These are phyloP conservation scores for Hippocampus mohnikei DNA, from an alignment of 2,113 vertebrate species.

Conservation along the genomic window DNA sequence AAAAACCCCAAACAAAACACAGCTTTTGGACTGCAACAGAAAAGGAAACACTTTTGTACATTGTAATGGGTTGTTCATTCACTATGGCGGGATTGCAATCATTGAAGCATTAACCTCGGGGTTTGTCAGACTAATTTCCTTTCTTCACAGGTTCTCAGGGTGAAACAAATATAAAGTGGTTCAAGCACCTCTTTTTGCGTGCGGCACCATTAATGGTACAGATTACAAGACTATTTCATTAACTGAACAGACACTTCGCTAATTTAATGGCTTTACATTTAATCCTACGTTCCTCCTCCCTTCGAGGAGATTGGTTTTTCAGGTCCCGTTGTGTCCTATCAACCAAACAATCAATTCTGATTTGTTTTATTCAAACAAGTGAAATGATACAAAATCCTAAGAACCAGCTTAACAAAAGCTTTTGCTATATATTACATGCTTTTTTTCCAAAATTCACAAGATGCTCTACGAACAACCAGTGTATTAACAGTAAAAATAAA, in stretches of 20 bases:
- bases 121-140: background rate
- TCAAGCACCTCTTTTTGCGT: background rate
- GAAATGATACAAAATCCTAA: slow-evolving; percentile 91
- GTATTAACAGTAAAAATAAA: slow-evolving; percentile 88
- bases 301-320: background rate
- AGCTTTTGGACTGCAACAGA: background rate
- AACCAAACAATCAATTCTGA: slow-evolving; percentile 20
- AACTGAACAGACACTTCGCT: slow-evolving; percentile 29
- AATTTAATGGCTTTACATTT: slow-evolving; percentile 44
- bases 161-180: slow-evolving; percentile 10
- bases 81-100: background rate
- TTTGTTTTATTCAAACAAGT: slow-evolving; percentile 69
- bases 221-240: slow-evolving; percentile 33
- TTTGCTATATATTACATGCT: slow-evolving; percentile 94
- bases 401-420: slow-evolving; percentile 88
- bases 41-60: background rate
- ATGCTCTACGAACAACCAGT: slow-evolving; percentile 72
- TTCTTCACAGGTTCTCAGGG: background rate
- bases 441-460: slow-evolving; percentile 73
- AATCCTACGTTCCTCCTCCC: slow-evolving; percentile 23
- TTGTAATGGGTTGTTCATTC: background rate
- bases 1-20: background rate
- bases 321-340: background rate
- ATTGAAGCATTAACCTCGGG: background rate
- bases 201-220: background rate